A percentile compares a stretch with the other conserved stretches of the same genome.
These are phyloP conservation scores for Beris morrisii DNA, from an alignment of 2,888 invertebrate genomes.

Conservation along the genomic window DNA sequence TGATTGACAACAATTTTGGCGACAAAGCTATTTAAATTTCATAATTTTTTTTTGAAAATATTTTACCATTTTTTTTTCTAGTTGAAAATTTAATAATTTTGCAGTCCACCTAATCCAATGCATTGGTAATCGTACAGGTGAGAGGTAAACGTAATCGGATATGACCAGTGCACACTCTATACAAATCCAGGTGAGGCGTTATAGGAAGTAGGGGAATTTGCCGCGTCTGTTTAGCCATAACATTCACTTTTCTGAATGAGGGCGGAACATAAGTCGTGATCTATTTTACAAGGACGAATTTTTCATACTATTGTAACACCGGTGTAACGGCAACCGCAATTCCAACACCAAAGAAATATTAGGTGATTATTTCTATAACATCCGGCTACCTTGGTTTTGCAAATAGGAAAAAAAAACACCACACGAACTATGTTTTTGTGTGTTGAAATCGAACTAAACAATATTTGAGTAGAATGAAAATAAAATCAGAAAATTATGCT, in stretches of 20 bases:
- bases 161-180: constrained; percentile 1
- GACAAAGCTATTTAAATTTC: too few relatives aligned
- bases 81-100: too few relatives aligned
- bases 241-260: constrained; percentile 38
- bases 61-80: too few relatives aligned
- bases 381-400: constrained; percentile 22
- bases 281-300: constrained; percentile 44
- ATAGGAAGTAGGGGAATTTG: constrained; percentile 25
- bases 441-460: too few relatives aligned
- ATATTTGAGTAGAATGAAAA: too few relatives aligned
- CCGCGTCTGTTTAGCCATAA: constrained; percentile 23
- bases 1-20: too few relatives aligned
- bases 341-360: too few relatives aligned
- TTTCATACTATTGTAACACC: constrained; percentile 19
- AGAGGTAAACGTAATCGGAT: constrained; percentile 31
- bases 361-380: neutral
- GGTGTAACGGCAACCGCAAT: neutral
- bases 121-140: too few relatives aligned
- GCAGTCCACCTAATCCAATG: too few relatives aligned
- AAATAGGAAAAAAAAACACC: neutral
- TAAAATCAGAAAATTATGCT: too few relatives aligned
- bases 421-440: too few relatives aligned
- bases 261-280: constrained; percentile 44
- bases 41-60: too few relatives aligned
- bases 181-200: constrained; percentile 19